phyloP scores from a whole-genome alignment of 2,113 vertebrate species.

The Leucopsar rothschildi region DNA sequence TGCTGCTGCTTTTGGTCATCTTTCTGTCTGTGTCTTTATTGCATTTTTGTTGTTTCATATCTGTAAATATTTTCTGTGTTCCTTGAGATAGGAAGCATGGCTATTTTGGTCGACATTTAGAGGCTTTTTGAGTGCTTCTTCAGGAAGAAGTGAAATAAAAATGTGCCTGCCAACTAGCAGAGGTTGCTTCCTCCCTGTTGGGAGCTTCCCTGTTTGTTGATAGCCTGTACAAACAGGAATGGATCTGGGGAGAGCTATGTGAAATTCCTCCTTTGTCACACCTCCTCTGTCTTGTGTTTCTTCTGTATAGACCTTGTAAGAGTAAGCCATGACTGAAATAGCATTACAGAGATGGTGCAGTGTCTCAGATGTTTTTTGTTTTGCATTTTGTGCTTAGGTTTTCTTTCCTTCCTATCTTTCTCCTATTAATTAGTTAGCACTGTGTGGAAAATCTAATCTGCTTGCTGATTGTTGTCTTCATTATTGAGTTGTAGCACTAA shows the following conservation, averaged over 20 bases:
- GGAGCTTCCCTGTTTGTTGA: neutral
- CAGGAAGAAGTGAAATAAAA: neutral
- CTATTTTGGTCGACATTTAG: neutral
- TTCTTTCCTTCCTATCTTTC: neutral
- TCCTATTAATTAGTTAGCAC: neutral
- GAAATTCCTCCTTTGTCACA: neutral
- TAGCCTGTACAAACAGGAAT: neutral
- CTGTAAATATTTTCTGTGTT: neutral
- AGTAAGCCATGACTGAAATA: neutral
- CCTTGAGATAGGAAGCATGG: neutral
- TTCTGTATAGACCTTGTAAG: neutral
- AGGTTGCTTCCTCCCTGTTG: neutral
- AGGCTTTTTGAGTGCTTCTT: neutral
- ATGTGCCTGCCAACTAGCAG: neutral
- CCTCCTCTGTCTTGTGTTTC: neutral
- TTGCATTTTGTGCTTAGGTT: neutral
- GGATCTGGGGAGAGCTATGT: neutral
- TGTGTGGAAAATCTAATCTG: constrained; percentile 14
- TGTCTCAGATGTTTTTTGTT: neutral
- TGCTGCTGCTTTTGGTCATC: neutral
- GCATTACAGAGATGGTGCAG: neutral
- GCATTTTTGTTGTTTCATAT: neutral
- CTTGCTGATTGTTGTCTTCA: constrained; percentile 13
- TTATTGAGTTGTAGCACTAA: constrained; percentile 19
- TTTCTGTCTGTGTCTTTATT: neutral